phyloP scores from a whole-genome alignment of 2,113 vertebrate genomes.

The Antennarius striatus region DNA sequence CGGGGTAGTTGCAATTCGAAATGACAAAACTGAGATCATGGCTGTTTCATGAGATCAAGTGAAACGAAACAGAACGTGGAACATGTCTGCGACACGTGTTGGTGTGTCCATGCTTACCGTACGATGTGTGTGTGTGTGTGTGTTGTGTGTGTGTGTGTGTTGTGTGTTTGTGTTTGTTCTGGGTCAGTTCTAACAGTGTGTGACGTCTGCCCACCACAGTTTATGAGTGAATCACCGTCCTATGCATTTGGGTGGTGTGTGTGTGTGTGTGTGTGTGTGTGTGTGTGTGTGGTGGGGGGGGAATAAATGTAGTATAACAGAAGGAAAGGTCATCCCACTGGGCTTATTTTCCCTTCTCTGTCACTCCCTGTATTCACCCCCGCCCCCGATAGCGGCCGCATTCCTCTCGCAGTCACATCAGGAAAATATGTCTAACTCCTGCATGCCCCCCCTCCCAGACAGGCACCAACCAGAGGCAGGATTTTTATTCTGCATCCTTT shows the following conservation, averaged over 20 bases:
- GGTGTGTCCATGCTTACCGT: conserved; percentile 22
- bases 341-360: conserved; percentile 47
- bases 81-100: conserved; percentile 45
- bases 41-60: conserved; percentile 67
- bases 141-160: conserved; percentile 10
- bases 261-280: no score
- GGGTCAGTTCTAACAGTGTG: conserved; percentile 27
- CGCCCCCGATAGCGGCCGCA: conserved; percentile 22
- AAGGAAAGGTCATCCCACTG: conserved; percentile 43
- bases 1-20: conserved; percentile 70
- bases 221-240: conserved; percentile 40
- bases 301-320: conserved; percentile 52
- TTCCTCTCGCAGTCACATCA: conserved; percentile 45
- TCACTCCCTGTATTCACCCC: conserved; percentile 33
- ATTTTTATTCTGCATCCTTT: conserved; percentile 43
- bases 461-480: conserved; percentile 34
- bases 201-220: conserved; percentile 54
- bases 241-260: conserved; percentile 48
- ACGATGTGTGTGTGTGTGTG: background rate
- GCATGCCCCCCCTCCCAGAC: conserved; percentile 23
- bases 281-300: no score
- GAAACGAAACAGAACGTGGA: conserved; percentile 72
- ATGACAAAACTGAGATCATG: conserved; percentile 75
- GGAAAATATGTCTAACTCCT: conserved; percentile 46
- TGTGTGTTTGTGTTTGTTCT: conserved; percentile 8